Base-by-base conservation (phyloP, 2,113 vertebrate species). In the Agelaius tricolor region DNA sequence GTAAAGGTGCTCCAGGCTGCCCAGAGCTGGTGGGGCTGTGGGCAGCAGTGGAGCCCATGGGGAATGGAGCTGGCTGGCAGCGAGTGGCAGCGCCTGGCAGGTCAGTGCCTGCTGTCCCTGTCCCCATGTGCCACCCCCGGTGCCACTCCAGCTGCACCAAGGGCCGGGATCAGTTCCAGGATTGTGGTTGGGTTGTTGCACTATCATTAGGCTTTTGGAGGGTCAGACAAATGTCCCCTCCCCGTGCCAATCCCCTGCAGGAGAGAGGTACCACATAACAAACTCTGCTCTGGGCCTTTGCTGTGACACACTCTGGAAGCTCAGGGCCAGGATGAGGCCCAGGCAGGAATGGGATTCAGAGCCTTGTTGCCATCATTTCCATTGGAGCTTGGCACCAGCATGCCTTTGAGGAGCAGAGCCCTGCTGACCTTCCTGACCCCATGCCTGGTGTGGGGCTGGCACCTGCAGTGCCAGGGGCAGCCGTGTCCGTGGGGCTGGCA, bases 401-500 rank as follows among this genome's bases (percentile, higher is more conserved):
- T 11, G n/a, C 59, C 46, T 94, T 57, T 41, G 61, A 87, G 85
- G 37, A 73, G 47, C 37, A 51, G 47, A 76, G 24, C 35, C 33
- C 18, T 4, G n/a, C n/a, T 80, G 82, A 83, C 63, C 31, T 31
- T 69, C 54, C 84, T 2, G 9, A 23, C 27, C 27, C 52, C 0
- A 0, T 78, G 69, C n/a, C 43, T 9, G 57, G 39, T 7, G 31
- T 17, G 15, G 33, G 63, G 61, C 54, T 2, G 5, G 75, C 68
- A 52, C 58, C 39, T 4, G 7, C 4, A 0, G 58, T 4, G 0
- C 72, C 1, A 0, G 7, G 33, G 55, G 43, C 77, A 52, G 84
- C 22, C 0, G 0, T 14, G 26, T 5, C 78, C 4, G 0, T 1
- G 1, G 59, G 54, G 61, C 77, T 62, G 83, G 68, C 49, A 11